A percentile compares a stretch with the other conserved stretches of the same genome.
Conservation (phyloP, 2,888 invertebrate genomes). For the Sminthurides aquaticus region DNA sequence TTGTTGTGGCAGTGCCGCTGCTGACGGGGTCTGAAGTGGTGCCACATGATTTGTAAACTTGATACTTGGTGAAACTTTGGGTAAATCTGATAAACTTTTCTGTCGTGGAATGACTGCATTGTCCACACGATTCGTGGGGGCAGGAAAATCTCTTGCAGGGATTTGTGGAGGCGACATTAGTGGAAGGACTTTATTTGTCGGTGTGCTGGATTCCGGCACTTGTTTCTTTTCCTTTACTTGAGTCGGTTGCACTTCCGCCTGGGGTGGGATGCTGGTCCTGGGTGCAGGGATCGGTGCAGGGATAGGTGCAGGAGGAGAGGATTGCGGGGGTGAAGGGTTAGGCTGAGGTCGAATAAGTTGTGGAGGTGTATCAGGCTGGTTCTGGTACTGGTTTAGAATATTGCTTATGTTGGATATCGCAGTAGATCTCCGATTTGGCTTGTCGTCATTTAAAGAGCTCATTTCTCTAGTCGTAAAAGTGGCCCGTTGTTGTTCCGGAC, state of each 20-base stretch:
- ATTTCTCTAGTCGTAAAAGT: constrained; percentile 50
- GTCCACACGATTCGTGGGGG: not conserved
- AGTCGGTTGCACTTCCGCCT: constrained; percentile 15
- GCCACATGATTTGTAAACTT: constrained; percentile 18
- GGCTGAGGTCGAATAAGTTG: constrained; percentile 43
- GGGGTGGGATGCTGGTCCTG: constrained; percentile 6
- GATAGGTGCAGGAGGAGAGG: not conserved
- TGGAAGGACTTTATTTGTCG: not conserved
- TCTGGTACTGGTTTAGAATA: constrained; percentile 35
- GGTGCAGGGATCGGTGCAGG: not conserved
- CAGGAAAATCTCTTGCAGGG: too few relatives aligned
- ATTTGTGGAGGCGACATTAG: not conserved
- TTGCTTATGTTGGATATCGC: constrained; percentile 37
- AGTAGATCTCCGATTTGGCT: constrained; percentile 28
- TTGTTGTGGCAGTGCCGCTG: not conserved
- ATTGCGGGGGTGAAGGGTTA: constrained; percentile 31
- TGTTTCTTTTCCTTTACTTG: not conserved
- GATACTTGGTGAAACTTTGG: constrained; percentile 19
- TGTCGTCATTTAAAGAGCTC: constrained; percentile 27
- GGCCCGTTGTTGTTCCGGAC: constrained; percentile 65
- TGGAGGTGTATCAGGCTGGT: constrained; percentile 22
- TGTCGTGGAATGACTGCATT: constrained; percentile 34
- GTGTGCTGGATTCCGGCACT: constrained; percentile 4
- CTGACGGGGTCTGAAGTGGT: constrained; percentile 15
- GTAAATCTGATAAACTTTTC: constrained; percentile 40